Percentiles rank a stretch among this genome's conserved stretches.
phyloP scores from a whole-genome alignment of 1,140 invertebrate genomes.

The Melipona quadrifasciata region DNA sequence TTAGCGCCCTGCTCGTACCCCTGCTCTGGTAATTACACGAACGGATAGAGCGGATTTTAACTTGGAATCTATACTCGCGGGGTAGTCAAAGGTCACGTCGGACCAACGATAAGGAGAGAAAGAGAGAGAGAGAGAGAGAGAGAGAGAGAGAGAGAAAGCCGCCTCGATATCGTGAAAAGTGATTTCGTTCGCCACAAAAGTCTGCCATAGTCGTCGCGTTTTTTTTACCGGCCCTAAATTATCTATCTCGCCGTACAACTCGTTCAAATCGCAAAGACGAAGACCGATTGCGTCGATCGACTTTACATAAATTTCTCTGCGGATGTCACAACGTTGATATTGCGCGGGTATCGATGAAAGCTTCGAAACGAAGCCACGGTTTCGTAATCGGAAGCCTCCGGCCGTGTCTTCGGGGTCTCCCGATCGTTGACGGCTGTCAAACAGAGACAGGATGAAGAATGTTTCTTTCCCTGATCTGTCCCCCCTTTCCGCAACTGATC shows the following conservation, averaged over 20 bases:
- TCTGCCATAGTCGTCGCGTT: neutral
- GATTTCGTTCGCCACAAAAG: neutral
- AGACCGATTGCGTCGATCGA: neutral
- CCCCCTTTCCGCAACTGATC: neutral
- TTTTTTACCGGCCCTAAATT: neutral
- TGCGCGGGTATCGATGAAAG: neutral
- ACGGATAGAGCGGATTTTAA: constrained; percentile 25
- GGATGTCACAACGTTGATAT: neutral
- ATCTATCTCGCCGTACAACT: neutral
- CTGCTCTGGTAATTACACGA: neutral
- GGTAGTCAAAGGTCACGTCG: neutral
- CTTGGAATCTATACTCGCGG: neutral
- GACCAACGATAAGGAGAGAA: neutral
- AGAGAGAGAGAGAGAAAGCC: neutral
- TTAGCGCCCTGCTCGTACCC: constrained; percentile 8
- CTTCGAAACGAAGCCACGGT: neutral
- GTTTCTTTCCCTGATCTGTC: neutral
- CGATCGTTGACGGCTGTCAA: neutral
- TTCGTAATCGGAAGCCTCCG: neutral
- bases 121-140: no score
- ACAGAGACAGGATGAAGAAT: neutral
- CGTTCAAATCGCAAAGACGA: no score
- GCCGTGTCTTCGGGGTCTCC: neutral
- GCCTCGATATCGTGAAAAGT: neutral
- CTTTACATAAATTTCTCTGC: neutral